Conservation (phyloP, 2,797 vertebrate species). For the Takifugu ocellatus region DNA sequence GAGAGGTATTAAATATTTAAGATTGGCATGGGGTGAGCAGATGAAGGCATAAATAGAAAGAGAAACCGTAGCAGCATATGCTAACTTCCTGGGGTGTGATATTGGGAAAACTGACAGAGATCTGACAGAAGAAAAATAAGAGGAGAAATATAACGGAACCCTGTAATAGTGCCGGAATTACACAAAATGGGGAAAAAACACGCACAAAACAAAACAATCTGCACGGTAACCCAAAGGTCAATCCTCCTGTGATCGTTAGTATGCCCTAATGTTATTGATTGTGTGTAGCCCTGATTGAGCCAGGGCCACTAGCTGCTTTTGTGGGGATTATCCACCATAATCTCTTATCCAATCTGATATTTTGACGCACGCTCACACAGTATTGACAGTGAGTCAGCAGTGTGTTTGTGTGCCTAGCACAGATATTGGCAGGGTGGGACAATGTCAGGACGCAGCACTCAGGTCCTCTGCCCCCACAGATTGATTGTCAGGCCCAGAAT, state of each 20-base stretch:
- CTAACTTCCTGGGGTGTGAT: slow-evolving; percentile 20
- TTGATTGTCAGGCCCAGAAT: slow-evolving; percentile 48
- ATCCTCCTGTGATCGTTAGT: slow-evolving; percentile 15
- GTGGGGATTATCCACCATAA: slow-evolving; percentile 30
- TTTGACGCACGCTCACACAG: slow-evolving; percentile 12
- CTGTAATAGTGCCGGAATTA: too few relatives aligned
- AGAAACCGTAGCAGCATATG: slow-evolving; percentile 33
- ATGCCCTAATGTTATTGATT: slow-evolving; percentile 20
- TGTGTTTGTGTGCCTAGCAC: slow-evolving; percentile 25
- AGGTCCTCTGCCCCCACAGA: slow-evolving; percentile 35
- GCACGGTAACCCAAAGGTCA: slow-evolving; percentile 16
- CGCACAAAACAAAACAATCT: neutral
- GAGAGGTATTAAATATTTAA: slow-evolving; percentile 59
- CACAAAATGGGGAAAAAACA: too few relatives aligned
- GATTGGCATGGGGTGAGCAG: slow-evolving; percentile 42
- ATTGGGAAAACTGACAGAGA: slow-evolving; percentile 25
- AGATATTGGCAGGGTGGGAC: slow-evolving; percentile 36
- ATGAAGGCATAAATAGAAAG: slow-evolving; percentile 57
- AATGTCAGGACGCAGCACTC: slow-evolving; percentile 15
- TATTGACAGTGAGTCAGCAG: slow-evolving; percentile 44
- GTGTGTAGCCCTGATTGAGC: slow-evolving; percentile 11
- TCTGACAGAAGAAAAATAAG: slow-evolving; percentile 7
- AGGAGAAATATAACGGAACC: neutral
- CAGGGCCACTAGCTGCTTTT: neutral
- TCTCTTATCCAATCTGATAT: slow-evolving; percentile 33